A percentile compares a stretch with the other conserved stretches of the same genome.
These are phyloP conservation scores for Pseudobourletiella spinata DNA, from an alignment of 1,140 invertebrate genomes.

Conservation along the genomic window DNA sequence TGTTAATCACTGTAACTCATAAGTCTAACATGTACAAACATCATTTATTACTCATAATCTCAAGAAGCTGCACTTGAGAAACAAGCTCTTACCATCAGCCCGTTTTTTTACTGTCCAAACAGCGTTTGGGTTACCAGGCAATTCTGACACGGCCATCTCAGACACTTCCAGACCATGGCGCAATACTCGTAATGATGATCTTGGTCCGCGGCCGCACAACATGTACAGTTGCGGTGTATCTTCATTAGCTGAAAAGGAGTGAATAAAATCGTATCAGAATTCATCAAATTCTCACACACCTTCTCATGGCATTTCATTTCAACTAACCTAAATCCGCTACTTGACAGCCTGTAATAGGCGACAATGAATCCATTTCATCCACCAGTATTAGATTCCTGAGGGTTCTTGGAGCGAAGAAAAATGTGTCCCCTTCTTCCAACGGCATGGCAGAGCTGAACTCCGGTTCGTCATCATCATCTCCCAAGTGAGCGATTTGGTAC, in stretches of 20 bases:
- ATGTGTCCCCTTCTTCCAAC: constrained; percentile 96
- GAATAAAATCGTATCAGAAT: no score
- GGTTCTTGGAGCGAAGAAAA: constrained; percentile 93
- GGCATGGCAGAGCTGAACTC: constrained; percentile 98
- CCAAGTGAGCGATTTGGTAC: constrained; percentile 98
- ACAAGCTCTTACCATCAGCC: constrained; percentile 75
- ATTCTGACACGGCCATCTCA: constrained; percentile 98
- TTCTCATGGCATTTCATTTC: no score
- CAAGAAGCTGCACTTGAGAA: background rate
- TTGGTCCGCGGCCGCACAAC: constrained; percentile 85
- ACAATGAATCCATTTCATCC: constrained; percentile 95
- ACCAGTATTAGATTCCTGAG: constrained; percentile 94
- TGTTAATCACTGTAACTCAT: no score
- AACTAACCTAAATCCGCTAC: constrained; percentile 55
- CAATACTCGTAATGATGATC: constrained; percentile 84
- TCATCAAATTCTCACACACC: no score
- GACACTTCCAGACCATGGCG: constrained; percentile 95
- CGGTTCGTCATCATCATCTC: constrained; percentile 98
- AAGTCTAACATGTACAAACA: constrained; percentile 37
- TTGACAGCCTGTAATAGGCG: constrained; percentile 81
- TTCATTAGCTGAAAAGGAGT: constrained; percentile 68
- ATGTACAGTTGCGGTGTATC: constrained; percentile 98
- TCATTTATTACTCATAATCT: constrained; percentile 19
- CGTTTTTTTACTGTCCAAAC: constrained; percentile 98
- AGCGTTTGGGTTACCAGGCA: constrained; percentile 98